Evolutionary conservation across 2,797 vertebrate genomes (phyloP), one percentile per base, ranked within the genome.

Genomic region (Nyctibius grandis): DNA sequence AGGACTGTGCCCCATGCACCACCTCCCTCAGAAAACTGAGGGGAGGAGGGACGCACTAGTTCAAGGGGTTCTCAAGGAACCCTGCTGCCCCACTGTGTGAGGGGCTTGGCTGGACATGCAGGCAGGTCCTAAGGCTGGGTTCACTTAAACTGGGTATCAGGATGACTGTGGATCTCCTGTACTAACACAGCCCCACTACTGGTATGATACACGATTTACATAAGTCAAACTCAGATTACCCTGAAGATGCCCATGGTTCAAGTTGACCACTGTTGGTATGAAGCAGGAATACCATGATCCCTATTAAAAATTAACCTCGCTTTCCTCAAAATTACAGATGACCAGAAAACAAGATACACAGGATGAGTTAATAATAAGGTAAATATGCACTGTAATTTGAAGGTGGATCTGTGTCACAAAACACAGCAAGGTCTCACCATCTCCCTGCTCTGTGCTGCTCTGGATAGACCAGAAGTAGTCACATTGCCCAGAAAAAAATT

Each of bases 21-120:
- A 50, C 7, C 6, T 56, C 12, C 28, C 16, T 75, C 59, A 65
- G 69, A 17, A 75, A 60, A 70, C 33, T 12, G 26, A 17, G 4
- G 15, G 10, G 9, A 36, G 6, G 1, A 11, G 6, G 3, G 16
- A 31, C 9, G 33, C 19, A 10, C 4, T 20, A 53, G 9, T 5
- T 36, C 28, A 34, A 61, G 18, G 40, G n/a, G 9, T 4, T 51
- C 11, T 47, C 26, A 26, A n/a, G 53, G 42, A 83, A 13, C 9
- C 7, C 44, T n/a, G 15, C 25, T 57, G 15, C 56, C 34, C n/a
- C 5, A 4, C 13, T 47, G 44, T 2, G 0, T 31, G 11, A 40
- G 2, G 15, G 9, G 6, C 11, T 51, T 26, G 9, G 2, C n/a
- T 19, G 23, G 47, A n/a, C 4, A 8, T 11, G 5, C 15, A 68